Evolutionary conservation across 2,888 invertebrate species (phyloP).

Genomic region (Gordius sp.): DNA sequence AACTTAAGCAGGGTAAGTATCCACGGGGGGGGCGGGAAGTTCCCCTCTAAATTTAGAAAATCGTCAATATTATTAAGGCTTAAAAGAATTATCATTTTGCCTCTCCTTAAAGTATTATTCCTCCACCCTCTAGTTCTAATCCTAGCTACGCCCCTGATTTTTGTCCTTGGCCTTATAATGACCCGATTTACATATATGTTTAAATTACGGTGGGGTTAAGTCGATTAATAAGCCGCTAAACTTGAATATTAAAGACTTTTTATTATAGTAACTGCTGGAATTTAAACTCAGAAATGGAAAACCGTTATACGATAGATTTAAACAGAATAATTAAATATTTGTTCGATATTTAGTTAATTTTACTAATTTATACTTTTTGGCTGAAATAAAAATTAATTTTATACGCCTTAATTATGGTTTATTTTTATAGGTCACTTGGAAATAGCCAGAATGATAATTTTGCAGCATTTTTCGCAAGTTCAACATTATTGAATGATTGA

Average conservation of each 20-base stretch:
- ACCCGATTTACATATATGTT: background rate
- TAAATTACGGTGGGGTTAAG: background rate
- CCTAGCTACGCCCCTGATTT: too few species aligned
- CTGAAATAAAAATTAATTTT: background rate
- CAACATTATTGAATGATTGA: too few species aligned
- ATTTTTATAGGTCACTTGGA: slow-evolving; percentile 1
- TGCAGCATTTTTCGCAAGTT: slow-evolving; percentile 4
- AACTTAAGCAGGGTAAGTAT: background rate
- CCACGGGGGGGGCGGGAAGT: too few species aligned
- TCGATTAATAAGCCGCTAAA: background rate
- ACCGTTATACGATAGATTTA: background rate
- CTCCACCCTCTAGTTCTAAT: too few species aligned
- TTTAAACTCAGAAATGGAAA: background rate
- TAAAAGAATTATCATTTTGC: background rate
- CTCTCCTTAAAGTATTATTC: background rate
- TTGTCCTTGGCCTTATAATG: too few species aligned
- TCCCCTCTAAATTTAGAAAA: too few species aligned
- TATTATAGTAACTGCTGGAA: too few species aligned
- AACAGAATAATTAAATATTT: background rate
- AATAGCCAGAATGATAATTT: slow-evolving; percentile 10
- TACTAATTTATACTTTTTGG: background rate
- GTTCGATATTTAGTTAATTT: background rate
- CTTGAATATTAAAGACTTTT: background rate
- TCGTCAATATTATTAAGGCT: background rate
- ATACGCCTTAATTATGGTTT: background rate